A percentile compares a stretch with the other conserved stretches of the same genome.
Conservation (phyloP, 2,888 invertebrate genomes). For the Cancer borealis region DNA sequence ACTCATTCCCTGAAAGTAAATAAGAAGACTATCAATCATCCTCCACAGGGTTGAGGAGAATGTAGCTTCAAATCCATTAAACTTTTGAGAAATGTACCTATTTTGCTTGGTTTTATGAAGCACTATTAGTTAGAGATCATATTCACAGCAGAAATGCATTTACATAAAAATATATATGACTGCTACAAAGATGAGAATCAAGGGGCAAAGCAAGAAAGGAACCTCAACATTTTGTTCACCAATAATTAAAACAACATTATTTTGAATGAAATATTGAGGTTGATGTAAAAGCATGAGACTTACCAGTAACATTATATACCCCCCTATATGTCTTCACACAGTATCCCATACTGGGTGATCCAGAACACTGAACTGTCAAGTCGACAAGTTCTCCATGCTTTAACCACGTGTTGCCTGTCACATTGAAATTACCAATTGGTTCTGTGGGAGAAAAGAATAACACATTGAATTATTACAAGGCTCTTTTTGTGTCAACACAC, state of each 20-base stretch:
- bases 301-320: slow-evolving; percentile 80
- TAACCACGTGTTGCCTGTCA: slow-evolving; percentile 90
- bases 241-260: no score
- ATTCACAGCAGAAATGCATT: no score
- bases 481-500: background rate
- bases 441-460: slow-evolving; percentile 80
- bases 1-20: slow-evolving; percentile 82
- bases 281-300: slow-evolving; percentile 28
- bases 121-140: no score
- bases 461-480: background rate
- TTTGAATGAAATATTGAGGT: background rate
- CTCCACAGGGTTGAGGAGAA: background rate
- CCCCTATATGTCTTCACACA: slow-evolving; percentile 86
- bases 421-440: slow-evolving; percentile 86
- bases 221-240: no score
- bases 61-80: background rate
- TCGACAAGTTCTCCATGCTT: slow-evolving; percentile 89
- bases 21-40: background rate
- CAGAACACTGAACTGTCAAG: slow-evolving; percentile 86
- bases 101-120: no score
- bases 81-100: no score
- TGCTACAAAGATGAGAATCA: no score
- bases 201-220: no score
- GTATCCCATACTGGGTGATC: slow-evolving; percentile 87
- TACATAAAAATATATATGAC: no score